phyloP scores from a whole-genome alignment of 1,140 invertebrate genomes.

The Vanessa tameamea region DNA sequence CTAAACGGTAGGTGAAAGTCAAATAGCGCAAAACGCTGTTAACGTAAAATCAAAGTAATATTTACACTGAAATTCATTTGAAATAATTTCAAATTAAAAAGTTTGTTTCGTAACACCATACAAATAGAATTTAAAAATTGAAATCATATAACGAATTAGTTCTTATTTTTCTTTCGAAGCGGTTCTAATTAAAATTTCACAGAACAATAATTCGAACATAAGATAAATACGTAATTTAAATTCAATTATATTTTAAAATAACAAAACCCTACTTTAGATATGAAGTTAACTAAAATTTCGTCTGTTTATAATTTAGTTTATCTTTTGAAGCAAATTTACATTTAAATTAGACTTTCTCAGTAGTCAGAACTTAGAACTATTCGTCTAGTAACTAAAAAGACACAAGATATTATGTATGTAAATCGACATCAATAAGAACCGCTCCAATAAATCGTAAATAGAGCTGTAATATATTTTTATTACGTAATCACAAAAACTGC shows the following conservation, averaged over 20 bases:
- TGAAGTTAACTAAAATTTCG: conserved; percentile 4
- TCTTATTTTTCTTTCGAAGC: too few species aligned
- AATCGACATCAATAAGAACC: conserved; percentile 3
- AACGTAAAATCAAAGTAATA: conserved; percentile 11
- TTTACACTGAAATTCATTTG: conserved; percentile 17
- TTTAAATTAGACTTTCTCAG: conserved; percentile 20
- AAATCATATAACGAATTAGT: too few species aligned
- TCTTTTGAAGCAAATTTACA: conserved; percentile 30
- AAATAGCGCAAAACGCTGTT: conserved; percentile 17
- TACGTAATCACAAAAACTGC: conserved; percentile 36
- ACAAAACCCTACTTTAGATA: not conserved
- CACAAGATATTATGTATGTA: not conserved
- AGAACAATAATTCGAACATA: too few species aligned
- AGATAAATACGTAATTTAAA: not conserved
- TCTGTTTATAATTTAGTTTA: conserved; percentile 22
- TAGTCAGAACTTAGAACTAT: not conserved
- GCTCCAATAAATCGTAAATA: conserved; percentile 35
- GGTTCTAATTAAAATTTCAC: too few species aligned
- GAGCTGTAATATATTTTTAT: conserved; percentile 34
- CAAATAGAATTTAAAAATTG: not conserved
- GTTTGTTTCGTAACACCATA: conserved; percentile 10
- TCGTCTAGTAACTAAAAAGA: not conserved
- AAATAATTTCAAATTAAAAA: conserved; percentile 18
- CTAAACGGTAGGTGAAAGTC: conserved; percentile 21
- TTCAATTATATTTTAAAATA: not conserved